A percentile compares a stretch with the other conserved stretches of the same genome.
Conservation (phyloP, 2,888 invertebrate species). For the Pseudoips prasinana region DNA sequence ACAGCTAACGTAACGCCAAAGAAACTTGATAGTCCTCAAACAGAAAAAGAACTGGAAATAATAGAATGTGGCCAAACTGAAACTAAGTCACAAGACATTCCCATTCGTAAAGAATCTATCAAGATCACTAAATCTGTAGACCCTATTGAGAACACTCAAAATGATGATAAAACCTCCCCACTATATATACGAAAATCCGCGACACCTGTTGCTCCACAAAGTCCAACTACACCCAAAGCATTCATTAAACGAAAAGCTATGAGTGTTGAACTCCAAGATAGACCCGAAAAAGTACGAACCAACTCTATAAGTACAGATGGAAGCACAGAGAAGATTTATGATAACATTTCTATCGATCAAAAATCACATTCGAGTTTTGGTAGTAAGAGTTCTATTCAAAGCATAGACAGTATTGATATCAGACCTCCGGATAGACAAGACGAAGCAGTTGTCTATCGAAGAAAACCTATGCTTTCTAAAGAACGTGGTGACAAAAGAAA, state of each 20-base stretch:
- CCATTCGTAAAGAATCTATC: constrained; percentile 47
- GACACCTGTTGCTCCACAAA: constrained; percentile 48
- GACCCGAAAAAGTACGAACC: constrained; percentile 61
- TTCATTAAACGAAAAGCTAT: constrained; percentile 79
- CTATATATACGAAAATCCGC: constrained; percentile 39
- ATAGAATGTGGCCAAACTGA: constrained; percentile 47
- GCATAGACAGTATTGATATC: constrained; percentile 69
- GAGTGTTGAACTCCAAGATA: constrained; percentile 79
- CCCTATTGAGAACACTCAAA: constrained; percentile 38
- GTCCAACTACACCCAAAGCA: constrained; percentile 70
- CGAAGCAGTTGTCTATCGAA: constrained; percentile 78
- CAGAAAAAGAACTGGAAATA: constrained; percentile 51
- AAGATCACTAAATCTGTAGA: constrained; percentile 48
- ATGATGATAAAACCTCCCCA: constrained; percentile 54
- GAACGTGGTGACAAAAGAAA: constrained; percentile 72
- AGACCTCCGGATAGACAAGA: constrained; percentile 67
- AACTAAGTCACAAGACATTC: constrained; percentile 40
- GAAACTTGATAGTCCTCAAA: constrained; percentile 63
- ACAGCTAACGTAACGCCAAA: constrained; percentile 82
- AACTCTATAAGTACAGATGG: constrained; percentile 69
- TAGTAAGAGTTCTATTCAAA: constrained; percentile 75
- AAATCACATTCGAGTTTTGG: constrained; percentile 77
- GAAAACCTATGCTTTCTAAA: constrained; percentile 74
- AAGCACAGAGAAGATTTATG: constrained; percentile 70
- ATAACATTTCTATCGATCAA: constrained; percentile 70